These are phyloP conservation scores for Lepas anatifera DNA, from an alignment of 2,888 invertebrate genomes.

Conservation along the genomic window DNA sequence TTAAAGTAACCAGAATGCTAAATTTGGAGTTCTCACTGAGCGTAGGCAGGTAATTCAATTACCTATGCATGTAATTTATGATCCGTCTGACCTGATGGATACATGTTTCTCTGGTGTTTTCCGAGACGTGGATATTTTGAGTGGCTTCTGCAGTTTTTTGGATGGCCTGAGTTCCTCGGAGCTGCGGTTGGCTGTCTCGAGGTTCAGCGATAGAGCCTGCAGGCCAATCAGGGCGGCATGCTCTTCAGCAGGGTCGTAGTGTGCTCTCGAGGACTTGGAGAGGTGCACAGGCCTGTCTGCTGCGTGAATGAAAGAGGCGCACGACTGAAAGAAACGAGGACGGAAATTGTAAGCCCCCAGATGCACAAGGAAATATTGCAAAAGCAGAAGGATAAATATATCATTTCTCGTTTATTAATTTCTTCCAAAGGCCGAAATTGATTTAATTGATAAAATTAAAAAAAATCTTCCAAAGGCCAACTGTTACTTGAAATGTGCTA, in stretches of 20 bases:
- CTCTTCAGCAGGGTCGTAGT: neutral
- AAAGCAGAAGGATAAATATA: too few relatives aligned
- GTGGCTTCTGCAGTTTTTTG: neutral
- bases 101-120: neutral
- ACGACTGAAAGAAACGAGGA: neutral
- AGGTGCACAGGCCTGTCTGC: too few relatives aligned
- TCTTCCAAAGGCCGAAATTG: too few relatives aligned
- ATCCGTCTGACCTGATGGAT: neutral
- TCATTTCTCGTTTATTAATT: too few relatives aligned
- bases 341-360: too few relatives aligned
- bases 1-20: too few relatives aligned
- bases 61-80: neutral
- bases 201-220: neutral
- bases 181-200: neutral
- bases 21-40: too few relatives aligned
- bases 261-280: neutral
- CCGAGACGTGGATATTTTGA: neutral
- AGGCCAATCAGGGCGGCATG: slow-evolving; percentile 6
- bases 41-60: too few relatives aligned
- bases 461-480: too few relatives aligned
- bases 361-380: too few relatives aligned
- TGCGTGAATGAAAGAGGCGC: neutral
- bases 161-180: neutral
- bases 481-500: too few relatives aligned
- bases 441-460: too few relatives aligned